These are phyloP conservation scores for Pitta sordida DNA, from an alignment of 2,113 vertebrate species.

Conservation along the genomic window DNA sequence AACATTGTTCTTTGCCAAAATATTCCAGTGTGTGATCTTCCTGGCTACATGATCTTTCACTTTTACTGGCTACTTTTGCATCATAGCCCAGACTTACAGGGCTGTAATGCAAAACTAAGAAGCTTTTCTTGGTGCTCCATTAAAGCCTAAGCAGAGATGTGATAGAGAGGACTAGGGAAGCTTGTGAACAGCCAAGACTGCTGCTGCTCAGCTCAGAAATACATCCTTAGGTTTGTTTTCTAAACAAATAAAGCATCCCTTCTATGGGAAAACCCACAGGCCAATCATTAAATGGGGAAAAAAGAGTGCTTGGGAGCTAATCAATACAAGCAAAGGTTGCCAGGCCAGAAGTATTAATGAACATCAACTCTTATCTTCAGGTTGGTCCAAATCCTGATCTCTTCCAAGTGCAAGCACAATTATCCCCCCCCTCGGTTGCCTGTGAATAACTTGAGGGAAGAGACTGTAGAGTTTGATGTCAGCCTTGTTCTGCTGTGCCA, in stretches of 20 bases:
- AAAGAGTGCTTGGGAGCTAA: background rate
- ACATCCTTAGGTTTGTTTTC: background rate
- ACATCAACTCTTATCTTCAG: background rate
- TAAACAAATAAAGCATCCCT: background rate
- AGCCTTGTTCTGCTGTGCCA: background rate
- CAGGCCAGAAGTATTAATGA: background rate
- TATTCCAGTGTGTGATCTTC: background rate
- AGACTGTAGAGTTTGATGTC: background rate
- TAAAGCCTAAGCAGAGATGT: background rate
- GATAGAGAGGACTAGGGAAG: background rate
- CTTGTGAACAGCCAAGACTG: background rate
- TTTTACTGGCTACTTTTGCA: background rate
- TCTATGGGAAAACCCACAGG: background rate
- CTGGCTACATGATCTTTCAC: accelerated
- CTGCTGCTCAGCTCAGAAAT: background rate
- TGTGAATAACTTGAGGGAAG: background rate
- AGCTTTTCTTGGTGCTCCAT: background rate
- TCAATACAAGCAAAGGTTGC: background rate
- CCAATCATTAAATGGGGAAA: background rate
- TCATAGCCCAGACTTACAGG: background rate
- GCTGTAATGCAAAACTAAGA: background rate
- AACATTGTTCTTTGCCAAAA: background rate
- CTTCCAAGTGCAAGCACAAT: background rate
- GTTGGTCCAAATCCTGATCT: background rate
- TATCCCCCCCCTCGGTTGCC: accelerated